Conservation (phyloP, 1,140 invertebrate species). For the Ceratoteleas bidentatus region DNA sequence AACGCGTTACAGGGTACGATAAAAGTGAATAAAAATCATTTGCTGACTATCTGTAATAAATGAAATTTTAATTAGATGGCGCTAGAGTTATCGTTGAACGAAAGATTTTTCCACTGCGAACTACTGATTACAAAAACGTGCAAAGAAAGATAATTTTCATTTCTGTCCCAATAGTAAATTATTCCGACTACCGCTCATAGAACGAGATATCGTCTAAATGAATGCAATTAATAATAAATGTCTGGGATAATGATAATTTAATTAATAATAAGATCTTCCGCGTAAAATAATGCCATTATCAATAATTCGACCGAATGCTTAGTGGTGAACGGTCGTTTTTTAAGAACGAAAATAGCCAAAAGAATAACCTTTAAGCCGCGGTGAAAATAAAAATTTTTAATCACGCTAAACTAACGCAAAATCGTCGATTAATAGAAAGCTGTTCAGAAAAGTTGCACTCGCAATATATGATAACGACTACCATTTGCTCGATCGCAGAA, state of each 20-base stretch:
- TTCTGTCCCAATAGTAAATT: constrained; percentile 34
- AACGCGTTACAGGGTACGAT: neutral
- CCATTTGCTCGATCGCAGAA: constrained; percentile 25
- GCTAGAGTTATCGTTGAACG: constrained; percentile 22
- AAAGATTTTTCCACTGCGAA: constrained; percentile 15
- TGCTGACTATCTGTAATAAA: constrained; percentile 16
- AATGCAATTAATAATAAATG: constrained; percentile 40
- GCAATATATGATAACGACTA: constrained; percentile 26
- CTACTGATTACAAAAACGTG: constrained; percentile 38
- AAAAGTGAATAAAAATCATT: neutral
- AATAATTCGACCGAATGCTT: constrained; percentile 18
- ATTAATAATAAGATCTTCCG: constrained; percentile 22
- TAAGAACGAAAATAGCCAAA: constrained; percentile 2
- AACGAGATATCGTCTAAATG: constrained; percentile 26
- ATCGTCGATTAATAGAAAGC: constrained; percentile 38
- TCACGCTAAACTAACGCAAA: constrained; percentile 3
- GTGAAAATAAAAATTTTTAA: constrained; percentile 7
- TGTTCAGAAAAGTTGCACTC: constrained; percentile 13
- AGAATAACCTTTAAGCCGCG: neutral
- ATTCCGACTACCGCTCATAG: constrained; percentile 5
- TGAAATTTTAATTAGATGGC: constrained; percentile 31
- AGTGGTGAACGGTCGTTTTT: constrained; percentile 2
- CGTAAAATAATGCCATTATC: constrained; percentile 11
- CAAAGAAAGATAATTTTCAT: constrained; percentile 46
- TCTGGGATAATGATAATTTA: constrained; percentile 20